Percentiles rank a stretch among this genome's conserved stretches.
Conservation (phyloP, 2,113 vertebrate genomes). For the Tenrec ecaudatus region DNA sequence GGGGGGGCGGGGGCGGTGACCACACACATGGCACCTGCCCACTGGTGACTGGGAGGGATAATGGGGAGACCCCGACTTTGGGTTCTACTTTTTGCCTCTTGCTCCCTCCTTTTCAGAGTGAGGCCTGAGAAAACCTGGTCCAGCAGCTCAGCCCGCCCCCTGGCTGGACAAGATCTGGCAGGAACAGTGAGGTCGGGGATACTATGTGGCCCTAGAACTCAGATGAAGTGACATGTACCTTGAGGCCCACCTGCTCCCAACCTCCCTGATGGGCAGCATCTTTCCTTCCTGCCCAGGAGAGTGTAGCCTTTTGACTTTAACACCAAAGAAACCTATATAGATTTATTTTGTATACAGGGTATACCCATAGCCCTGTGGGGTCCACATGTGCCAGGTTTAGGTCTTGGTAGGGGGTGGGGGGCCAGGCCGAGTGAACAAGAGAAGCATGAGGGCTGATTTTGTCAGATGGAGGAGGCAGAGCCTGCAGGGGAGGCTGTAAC, state of each 20-base stretch:
- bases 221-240: too few relatives aligned
- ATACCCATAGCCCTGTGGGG: not conserved
- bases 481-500: not conserved
- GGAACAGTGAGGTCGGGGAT: not conserved
- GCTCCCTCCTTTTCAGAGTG: not conserved
- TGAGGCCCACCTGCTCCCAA: too few relatives aligned
- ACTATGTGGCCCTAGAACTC: too few relatives aligned
- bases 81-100: too few relatives aligned
- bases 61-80: too few relatives aligned
- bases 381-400: not conserved
- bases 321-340: not conserved
- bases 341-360: conserved; percentile 50
- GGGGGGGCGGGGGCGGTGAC: not conserved
- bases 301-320: not conserved
- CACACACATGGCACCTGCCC: too few relatives aligned
- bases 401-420: not conserved
- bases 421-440: not conserved
- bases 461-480: not conserved
- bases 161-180: not conserved
- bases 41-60: not conserved
- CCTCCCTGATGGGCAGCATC: too few relatives aligned
- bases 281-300: too few relatives aligned
- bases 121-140: not conserved
- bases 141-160: too few relatives aligned
- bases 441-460: not conserved